Evolutionary conservation across 2,888 invertebrate genomes (phyloP), one percentile per base, ranked within the genome.

Genomic region (Zhuqinia jingwanae): DNA sequence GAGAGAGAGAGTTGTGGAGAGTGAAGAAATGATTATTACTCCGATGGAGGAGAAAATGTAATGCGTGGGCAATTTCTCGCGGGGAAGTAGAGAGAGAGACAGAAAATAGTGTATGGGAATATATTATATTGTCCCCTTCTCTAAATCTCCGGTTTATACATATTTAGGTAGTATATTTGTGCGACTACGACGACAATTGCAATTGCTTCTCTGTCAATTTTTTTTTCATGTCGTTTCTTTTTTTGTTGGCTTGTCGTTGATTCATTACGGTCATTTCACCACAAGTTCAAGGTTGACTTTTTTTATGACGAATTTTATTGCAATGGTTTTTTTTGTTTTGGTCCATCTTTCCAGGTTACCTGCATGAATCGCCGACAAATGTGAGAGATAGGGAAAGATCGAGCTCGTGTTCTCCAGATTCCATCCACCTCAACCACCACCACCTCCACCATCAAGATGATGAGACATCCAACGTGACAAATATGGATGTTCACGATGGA

Each of bases 361-460:
- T 91, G 82, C 91, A 91, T 42, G 89, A 90, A 76, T 89, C 90
- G 80, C 89, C 90, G 60, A 90, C 89, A 87, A 73, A 87, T 81
- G 53, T 92, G 93, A 92, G 94, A 93, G 79, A 94, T 94, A 91
- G 94, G 93, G 73, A 94, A 94, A 2, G 92, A 94, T 81, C 93
- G 93, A 88, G 94, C 94, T 53, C 94, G 93, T 87, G 83, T 42
- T 87, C 87, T 30, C 87, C 87, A 1, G 82, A 45, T 75, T 87
- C 87, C 87, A 79, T 87, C 84, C 79, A n/a, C n/a, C n/a, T n/a
- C n/a, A n/a, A n/a, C n/a, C n/a, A n/a, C n/a, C n/a, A n/a, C n/a
- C n/a, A n/a, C n/a, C n/a, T n/a, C n/a, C n/a, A n/a, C n/a, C n/a
- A n/a, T n/a, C n/a, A 87, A 83, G 80, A 87, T 45, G 79, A 86